phyloP scores from a whole-genome alignment of 2,113 vertebrate species.

The Melanocharis versteri region DNA sequence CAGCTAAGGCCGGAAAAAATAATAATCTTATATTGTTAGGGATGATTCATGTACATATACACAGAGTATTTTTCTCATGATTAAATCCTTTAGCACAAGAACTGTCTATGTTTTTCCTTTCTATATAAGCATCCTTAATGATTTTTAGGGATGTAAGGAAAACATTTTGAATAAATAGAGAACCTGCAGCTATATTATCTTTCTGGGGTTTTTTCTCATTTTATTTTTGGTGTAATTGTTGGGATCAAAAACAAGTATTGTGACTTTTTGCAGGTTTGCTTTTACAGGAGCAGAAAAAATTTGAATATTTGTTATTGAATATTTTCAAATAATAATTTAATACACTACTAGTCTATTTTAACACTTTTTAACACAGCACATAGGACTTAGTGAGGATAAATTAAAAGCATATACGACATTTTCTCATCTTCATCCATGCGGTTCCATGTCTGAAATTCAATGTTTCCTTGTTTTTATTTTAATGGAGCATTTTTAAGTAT shows the following conservation, averaged over 20 bases:
- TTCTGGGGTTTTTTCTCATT: accelerated
- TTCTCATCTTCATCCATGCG: background rate
- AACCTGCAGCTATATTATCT: background rate
- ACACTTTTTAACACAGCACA: background rate
- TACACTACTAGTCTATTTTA: background rate
- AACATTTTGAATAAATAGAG: background rate
- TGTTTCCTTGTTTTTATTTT: background rate
- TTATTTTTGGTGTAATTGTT: background rate
- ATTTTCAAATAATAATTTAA: background rate
- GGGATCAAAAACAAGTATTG: background rate
- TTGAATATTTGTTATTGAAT: background rate
- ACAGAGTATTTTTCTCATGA: background rate
- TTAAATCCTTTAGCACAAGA: background rate
- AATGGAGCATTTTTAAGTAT: background rate
- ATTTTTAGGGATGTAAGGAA: background rate
- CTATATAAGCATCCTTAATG: background rate
- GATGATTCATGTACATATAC: background rate
- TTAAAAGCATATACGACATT: background rate
- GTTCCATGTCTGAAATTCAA: background rate
- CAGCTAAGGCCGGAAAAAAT: background rate
- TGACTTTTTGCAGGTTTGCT: background rate
- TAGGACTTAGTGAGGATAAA: background rate
- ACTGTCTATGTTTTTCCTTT: background rate
- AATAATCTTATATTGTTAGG: background rate
- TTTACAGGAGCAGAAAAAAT: background rate